These are phyloP conservation scores for Agelaius phoeniceus DNA, from an alignment of 2,113 vertebrate species.

Conservation along the genomic window DNA sequence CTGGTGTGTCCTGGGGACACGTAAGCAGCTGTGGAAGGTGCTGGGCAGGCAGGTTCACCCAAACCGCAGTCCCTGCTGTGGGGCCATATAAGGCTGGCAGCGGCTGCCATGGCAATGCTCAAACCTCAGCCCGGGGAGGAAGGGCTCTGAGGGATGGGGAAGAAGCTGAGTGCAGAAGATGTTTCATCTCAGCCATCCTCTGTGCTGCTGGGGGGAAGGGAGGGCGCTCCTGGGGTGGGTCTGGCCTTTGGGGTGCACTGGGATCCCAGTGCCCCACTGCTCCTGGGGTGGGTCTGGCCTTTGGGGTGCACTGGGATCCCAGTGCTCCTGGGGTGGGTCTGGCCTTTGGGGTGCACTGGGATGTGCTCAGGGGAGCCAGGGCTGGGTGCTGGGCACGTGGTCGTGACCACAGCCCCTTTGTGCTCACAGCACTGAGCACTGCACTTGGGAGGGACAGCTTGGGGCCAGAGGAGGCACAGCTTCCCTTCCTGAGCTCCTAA, in stretches of 20 bases:
- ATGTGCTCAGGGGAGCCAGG: neutral
- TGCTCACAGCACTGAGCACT: neutral
- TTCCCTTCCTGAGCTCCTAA: neutral
- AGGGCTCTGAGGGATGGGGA: neutral
- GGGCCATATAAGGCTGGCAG: neutral
- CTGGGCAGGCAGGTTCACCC: neutral
- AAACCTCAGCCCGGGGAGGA: conserved; percentile 26
- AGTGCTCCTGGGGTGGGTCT: neutral
- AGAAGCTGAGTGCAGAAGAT: neutral
- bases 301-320: too few relatives aligned
- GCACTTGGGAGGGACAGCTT: neutral
- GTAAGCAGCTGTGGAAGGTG: neutral
- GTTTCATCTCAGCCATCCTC: neutral
- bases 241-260: too few relatives aligned
- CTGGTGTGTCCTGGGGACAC: neutral
- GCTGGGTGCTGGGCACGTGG: neutral
- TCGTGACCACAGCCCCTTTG: fast-evolving
- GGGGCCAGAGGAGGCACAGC: neutral
- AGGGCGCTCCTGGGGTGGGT: neutral
- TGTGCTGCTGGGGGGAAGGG: neutral
- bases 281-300: neutral
- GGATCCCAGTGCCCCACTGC: too few relatives aligned
- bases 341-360: too few relatives aligned
- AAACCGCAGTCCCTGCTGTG: neutral
- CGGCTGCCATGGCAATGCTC: neutral